These are phyloP conservation scores for Venustaconcha ellipsiformis DNA, from an alignment of 1,140 invertebrate species.

Conservation along the genomic window DNA sequence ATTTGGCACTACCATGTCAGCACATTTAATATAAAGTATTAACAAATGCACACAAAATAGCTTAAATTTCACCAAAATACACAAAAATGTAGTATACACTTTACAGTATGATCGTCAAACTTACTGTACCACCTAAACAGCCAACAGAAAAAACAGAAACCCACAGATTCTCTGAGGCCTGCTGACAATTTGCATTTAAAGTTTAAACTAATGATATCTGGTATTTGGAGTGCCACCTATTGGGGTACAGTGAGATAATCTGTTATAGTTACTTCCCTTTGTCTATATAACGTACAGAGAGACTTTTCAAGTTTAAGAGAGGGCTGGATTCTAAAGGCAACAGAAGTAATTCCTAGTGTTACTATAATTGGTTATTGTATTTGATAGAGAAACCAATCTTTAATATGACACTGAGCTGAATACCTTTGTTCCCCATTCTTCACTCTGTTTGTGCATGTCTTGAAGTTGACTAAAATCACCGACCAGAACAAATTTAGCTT, in stretches of 20 bases:
- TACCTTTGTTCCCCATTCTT: slow-evolving; percentile 42
- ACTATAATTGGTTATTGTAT: too few species aligned
- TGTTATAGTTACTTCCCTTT: not conserved
- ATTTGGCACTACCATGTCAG: too few species aligned
- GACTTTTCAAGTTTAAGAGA: too few species aligned
- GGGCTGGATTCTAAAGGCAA: too few species aligned
- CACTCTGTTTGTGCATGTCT: slow-evolving; percentile 11
- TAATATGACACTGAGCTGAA: not conserved
- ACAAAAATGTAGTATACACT: too few species aligned
- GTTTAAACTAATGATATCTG: too few species aligned
- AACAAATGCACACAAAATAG: too few species aligned
- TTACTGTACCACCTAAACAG: not conserved
- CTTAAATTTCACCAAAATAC: too few species aligned
- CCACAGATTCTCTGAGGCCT: too few species aligned
- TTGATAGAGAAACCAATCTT: not conserved
- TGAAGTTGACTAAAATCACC: slow-evolving; percentile 38
- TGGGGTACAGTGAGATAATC: not conserved
- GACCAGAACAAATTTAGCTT: slow-evolving; percentile 36
- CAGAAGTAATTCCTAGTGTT: too few species aligned
- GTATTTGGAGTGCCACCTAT: not conserved
- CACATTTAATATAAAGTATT: too few species aligned
- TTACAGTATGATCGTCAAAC: too few species aligned
- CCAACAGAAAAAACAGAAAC: not conserved
- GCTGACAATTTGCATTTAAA: not conserved
- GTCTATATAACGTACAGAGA: not conserved